Conservation (phyloP, 2,797 vertebrate species). For the Rhinichthys osculus region DNA sequence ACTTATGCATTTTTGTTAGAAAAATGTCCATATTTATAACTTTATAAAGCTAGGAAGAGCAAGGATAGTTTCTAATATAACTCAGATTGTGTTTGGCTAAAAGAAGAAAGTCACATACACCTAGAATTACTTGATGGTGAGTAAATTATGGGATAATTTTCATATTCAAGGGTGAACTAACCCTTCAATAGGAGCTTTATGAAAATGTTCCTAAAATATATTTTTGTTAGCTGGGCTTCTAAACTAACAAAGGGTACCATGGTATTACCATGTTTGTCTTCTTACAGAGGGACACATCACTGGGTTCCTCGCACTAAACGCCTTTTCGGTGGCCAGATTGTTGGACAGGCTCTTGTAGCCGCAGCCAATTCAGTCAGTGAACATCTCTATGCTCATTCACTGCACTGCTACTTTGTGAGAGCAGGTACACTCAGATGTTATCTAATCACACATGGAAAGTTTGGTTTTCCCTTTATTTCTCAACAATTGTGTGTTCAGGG, state of each 20-base stretch:
- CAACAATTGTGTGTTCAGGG: constrained; percentile 72
- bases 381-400: constrained; percentile 84
- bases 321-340: constrained; percentile 93
- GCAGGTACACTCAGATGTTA: constrained; percentile 76
- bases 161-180: too few relatives aligned
- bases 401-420: constrained; percentile 95
- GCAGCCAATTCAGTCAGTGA: constrained; percentile 88
- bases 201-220: not conserved
- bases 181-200: not conserved
- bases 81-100: too few relatives aligned
- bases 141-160: too few relatives aligned
- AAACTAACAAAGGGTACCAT: not conserved
- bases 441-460: not conserved
- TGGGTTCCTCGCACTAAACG: constrained; percentile 86
- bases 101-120: too few relatives aligned
- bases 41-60: too few relatives aligned
- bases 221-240: not conserved
- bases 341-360: constrained; percentile 92
- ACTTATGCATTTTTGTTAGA: too few relatives aligned
- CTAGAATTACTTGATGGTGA: too few relatives aligned
- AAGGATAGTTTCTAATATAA: too few relatives aligned
- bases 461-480: not conserved
- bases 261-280: not conserved
- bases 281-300: constrained; percentile 86
- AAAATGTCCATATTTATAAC: too few relatives aligned